Conservation (phyloP, 1,140 invertebrate genomes). For the Drosophila sp. region DNA sequence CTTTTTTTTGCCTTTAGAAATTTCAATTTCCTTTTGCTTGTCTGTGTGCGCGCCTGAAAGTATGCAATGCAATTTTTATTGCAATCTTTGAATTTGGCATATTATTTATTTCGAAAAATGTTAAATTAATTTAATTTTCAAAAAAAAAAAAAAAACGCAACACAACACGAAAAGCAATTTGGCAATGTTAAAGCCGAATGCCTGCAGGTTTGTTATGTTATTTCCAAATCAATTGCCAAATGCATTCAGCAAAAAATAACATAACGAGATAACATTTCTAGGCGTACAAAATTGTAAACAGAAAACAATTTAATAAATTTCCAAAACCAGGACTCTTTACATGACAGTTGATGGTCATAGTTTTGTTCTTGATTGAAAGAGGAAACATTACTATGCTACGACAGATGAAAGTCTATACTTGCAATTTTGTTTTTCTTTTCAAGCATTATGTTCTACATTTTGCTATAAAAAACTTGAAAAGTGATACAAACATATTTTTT, state of each 20-base stretch:
- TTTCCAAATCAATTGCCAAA: conserved; percentile 17
- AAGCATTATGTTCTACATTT: too few species aligned
- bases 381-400: too few species aligned
- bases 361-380: too few species aligned
- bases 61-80: conserved; percentile 65
- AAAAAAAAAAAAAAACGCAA: not conserved
- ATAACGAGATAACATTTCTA: not conserved
- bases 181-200: not conserved
- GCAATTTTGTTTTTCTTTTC: too few species aligned
- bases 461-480: too few species aligned
- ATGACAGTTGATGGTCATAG: too few species aligned
- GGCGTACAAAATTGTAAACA: not conserved
- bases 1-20: conserved; percentile 18
- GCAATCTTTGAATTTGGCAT: conserved; percentile 41
- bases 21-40: conserved; percentile 8
- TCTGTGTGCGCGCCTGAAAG: conserved; percentile 30
- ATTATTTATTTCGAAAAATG: conserved; percentile 42
- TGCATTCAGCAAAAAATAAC: not conserved
- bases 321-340: too few species aligned
- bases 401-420: too few species aligned
- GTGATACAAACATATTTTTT: too few species aligned
- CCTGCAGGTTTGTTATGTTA: conserved; percentile 2
- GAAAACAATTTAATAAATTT: too few species aligned
- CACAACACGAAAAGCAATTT: conserved; percentile 12
- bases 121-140: conserved; percentile 19